Evolutionary conservation across 37 sponge, comb jelly and placozoan species (phyloP).

Genomic region (Diacarnus erythraeanus): DNA sequence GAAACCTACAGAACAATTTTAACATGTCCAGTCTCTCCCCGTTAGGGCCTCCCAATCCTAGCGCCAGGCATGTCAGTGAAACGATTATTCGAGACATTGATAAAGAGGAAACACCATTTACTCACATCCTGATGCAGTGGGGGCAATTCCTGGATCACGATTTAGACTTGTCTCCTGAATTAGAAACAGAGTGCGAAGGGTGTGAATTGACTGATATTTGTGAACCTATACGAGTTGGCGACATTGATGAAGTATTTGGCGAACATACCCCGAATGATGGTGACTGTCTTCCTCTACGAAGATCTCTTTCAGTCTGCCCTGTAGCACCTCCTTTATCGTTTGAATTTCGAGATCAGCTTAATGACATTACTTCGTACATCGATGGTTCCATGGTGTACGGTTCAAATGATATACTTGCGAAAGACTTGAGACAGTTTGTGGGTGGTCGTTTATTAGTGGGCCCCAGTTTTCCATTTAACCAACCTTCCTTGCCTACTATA

Average conservation of each 20-base stretch:
- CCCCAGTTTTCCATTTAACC: not conserved
- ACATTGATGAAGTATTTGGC: slow-evolving; percentile 42
- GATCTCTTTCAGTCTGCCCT: slow-evolving; percentile 51
- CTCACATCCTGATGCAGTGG: slow-evolving; percentile 92
- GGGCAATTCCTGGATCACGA: slow-evolving; percentile 97
- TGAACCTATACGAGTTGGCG: slow-evolving; percentile 40
- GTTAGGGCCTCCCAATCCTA: slow-evolving; percentile 67
- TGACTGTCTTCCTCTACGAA: slow-evolving; percentile 60
- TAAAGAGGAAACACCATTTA: slow-evolving; percentile 46
- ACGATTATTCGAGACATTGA: slow-evolving; percentile 7
- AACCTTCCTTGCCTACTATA: slow-evolving; percentile 41
- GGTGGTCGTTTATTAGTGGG: slow-evolving; percentile 33
- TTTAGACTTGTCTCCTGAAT: slow-evolving; percentile 45
- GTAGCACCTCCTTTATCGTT: slow-evolving; percentile 23
- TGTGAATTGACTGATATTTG: slow-evolving; percentile 53
- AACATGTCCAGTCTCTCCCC: slow-evolving; percentile 13
- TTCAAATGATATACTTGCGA: slow-evolving; percentile 18
- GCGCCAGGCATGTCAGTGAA: slow-evolving; percentile 50
- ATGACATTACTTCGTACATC: slow-evolving; percentile 73
- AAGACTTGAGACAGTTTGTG: slow-evolving; percentile 25
- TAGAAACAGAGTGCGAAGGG: slow-evolving; percentile 47
- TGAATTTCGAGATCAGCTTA: slow-evolving; percentile 62
- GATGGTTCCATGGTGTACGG: slow-evolving; percentile 86
- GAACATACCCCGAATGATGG: slow-evolving; percentile 33
- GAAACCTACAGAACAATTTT: slow-evolving; percentile 18